Conservation (phyloP, 2,113 vertebrate genomes). For the Eurystomus gularis region DNA sequence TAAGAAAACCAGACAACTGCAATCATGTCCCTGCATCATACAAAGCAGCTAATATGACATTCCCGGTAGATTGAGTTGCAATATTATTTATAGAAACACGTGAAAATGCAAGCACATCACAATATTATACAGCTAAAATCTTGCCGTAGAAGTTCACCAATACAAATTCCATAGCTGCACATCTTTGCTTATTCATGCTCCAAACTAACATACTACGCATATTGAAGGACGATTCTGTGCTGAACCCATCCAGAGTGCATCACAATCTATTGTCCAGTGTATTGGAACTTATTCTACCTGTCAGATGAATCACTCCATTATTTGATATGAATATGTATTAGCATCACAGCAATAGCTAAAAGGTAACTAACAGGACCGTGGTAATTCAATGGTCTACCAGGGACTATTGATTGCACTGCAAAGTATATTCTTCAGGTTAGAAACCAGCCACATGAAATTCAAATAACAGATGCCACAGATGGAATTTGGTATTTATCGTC, state of each 20-base stretch:
- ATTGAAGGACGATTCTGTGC: not conserved
- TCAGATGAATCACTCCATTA: not conserved
- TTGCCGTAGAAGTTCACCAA: not conserved
- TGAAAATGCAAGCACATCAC: conserved; percentile 3
- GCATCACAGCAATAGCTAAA: conserved; percentile 14
- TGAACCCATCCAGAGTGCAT: not conserved
- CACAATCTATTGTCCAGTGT: conserved; percentile 10
- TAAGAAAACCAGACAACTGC: not conserved
- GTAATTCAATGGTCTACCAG: conserved; percentile 18
- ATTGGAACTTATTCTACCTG: conserved; percentile 28
- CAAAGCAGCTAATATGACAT: not conserved
- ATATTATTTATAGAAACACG: not conserved
- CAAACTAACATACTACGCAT: not conserved
- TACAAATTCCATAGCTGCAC: not conserved
- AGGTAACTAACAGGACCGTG: conserved; percentile 16
- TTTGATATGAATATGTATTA: conserved; percentile 38
- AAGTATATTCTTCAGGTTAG: conserved; percentile 3
- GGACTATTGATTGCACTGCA: conserved; percentile 8
- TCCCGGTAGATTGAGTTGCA: not conserved
- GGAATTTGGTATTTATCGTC: not conserved
- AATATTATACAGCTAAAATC: not conserved
- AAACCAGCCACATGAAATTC: conserved; percentile 31
- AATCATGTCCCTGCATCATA: not conserved
- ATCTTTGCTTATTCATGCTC: not conserved
- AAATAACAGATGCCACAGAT: not conserved